A percentile compares a stretch with the other conserved stretches of the same genome.
phyloP scores from a whole-genome alignment of 2,888 invertebrate species.

The Callyntrura sp. region DNA sequence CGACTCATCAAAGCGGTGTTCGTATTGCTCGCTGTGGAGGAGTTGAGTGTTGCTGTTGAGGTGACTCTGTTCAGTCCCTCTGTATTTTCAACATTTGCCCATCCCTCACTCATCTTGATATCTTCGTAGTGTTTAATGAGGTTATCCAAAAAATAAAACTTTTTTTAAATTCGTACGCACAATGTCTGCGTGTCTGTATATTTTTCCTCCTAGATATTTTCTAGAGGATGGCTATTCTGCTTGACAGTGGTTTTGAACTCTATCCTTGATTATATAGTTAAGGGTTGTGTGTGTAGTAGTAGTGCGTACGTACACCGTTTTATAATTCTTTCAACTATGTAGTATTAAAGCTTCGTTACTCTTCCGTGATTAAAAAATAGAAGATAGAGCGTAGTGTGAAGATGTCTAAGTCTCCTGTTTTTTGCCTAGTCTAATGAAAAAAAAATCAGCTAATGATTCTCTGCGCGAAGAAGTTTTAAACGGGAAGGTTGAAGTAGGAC shows the following conservation, averaged over 20 bases:
- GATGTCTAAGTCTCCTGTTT: neutral
- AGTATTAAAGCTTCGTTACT: slow-evolving; percentile 77
- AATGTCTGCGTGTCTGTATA: neutral
- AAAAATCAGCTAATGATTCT: slow-evolving; percentile 60
- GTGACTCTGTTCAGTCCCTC: slow-evolving; percentile 51
- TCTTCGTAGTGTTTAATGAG: slow-evolving; percentile 61
- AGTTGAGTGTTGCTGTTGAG: slow-evolving; percentile 28
- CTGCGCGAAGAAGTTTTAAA: slow-evolving; percentile 53
- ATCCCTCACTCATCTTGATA: slow-evolving; percentile 77
- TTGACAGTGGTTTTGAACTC: slow-evolving; percentile 54
- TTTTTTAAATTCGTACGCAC: slow-evolving; percentile 1
- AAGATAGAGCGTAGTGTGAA: neutral
- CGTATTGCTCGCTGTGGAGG: slow-evolving; percentile 24
- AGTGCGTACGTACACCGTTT: slow-evolving; percentile 62
- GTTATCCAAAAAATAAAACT: slow-evolving; percentile 31
- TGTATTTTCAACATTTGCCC: slow-evolving; percentile 59
- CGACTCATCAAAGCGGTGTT: slow-evolving; percentile 18
- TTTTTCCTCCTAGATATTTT: slow-evolving; percentile 66
- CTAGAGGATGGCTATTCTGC: slow-evolving; percentile 52
- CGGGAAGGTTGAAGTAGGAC: slow-evolving; percentile 75
- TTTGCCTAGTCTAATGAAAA: slow-evolving; percentile 21
- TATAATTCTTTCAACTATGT: slow-evolving; percentile 59
- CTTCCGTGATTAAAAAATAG: slow-evolving; percentile 73
- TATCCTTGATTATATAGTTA: slow-evolving; percentile 39
- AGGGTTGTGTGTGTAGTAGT: neutral